A percentile compares a stretch with the other conserved stretches of the same genome.
These are phyloP conservation scores for Solenopsis invicta DNA, from an alignment of 1,140 invertebrate species.

Conservation along the genomic window DNA sequence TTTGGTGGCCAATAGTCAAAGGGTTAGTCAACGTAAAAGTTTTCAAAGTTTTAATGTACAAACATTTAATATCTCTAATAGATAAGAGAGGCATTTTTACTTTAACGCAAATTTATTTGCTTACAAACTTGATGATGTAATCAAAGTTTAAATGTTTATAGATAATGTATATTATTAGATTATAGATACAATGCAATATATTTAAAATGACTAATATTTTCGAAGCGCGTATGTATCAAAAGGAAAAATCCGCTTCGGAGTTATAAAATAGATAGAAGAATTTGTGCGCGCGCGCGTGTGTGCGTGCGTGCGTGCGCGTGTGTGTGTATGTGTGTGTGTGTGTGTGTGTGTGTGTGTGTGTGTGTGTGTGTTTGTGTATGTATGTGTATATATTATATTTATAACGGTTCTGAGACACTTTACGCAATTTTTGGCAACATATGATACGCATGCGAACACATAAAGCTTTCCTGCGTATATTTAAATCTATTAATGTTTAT, in stretches of 20 bases:
- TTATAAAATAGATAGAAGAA: background rate
- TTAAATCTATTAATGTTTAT: background rate
- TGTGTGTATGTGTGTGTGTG: too few relatives aligned
- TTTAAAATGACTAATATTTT: background rate
- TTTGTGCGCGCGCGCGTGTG: background rate
- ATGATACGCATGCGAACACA: slow-evolving; percentile 24
- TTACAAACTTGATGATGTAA: background rate
- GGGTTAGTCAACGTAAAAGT: background rate
- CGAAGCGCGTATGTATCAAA: too few relatives aligned
- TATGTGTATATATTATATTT: background rate
- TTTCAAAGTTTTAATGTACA: background rate
- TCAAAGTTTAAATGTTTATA: background rate
- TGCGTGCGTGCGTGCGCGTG: too few relatives aligned
- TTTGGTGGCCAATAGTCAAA: background rate
- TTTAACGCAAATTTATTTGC: background rate
- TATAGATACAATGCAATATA: background rate
- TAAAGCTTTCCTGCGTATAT: background rate
- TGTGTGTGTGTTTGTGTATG: too few relatives aligned
- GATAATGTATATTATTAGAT: background rate
- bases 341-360: background rate
- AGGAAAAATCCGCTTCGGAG: background rate
- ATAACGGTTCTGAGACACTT: background rate
- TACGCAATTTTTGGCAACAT: slow-evolving; percentile 10
- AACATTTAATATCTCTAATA: background rate
- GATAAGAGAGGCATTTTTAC: background rate